Conservation (phyloP, 1,140 invertebrate species). For the Pseudoatta argentina region DNA sequence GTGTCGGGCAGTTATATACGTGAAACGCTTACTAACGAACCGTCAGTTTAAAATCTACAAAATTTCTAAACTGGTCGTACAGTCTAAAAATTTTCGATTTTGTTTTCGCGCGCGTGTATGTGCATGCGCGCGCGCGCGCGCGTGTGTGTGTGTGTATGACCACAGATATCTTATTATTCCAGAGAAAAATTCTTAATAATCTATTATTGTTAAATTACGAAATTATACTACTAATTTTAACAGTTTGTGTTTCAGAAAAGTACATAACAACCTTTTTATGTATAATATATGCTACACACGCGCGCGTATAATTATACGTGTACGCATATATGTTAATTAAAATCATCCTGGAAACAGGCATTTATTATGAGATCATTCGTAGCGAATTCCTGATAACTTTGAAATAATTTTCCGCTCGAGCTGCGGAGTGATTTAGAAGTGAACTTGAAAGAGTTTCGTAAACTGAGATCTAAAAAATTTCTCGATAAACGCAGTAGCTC, state of each 20-base stretch:
- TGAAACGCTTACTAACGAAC: slow-evolving; percentile 74
- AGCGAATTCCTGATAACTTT: slow-evolving; percentile 37
- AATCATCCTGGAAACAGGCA: background rate
- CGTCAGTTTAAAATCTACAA: slow-evolving; percentile 35
- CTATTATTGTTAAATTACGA: slow-evolving; percentile 1
- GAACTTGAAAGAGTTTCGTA: slow-evolving; percentile 61
- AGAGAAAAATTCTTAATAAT: background rate
- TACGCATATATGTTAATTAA: slow-evolving; percentile 32
- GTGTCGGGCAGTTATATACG: slow-evolving; percentile 55
- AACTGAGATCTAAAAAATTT: slow-evolving; percentile 59
- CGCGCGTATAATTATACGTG: too few relatives aligned
- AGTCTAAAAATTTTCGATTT: slow-evolving; percentile 36
- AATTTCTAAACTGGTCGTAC: slow-evolving; percentile 41
- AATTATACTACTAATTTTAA: background rate
- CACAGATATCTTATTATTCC: background rate
- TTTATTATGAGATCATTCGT: background rate
- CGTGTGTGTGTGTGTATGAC: background rate
- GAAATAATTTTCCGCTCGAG: slow-evolving; percentile 66
- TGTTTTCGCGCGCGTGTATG: background rate
- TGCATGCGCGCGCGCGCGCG: too few relatives aligned
- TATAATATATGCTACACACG: too few relatives aligned
- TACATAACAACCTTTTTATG: background rate
- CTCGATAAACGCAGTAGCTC: slow-evolving; percentile 52
- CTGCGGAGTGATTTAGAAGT: background rate
- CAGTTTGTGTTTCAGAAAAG: background rate